Evolutionary conservation across 1,140 invertebrate genomes (phyloP), one percentile per base, ranked within the genome.

Genomic region (Ooceraea biroi): DNA sequence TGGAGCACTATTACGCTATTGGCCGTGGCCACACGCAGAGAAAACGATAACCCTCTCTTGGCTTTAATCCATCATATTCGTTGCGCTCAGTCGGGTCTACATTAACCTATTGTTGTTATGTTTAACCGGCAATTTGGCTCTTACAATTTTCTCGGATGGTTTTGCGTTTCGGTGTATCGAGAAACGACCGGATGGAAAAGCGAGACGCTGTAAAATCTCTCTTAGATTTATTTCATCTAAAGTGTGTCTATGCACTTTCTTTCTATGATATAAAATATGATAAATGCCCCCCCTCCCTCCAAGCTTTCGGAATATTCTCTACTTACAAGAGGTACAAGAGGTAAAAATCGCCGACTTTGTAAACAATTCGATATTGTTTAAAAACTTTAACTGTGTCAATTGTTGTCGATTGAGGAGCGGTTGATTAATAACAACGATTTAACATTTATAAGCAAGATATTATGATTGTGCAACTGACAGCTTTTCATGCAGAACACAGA

Each of bases 31-130:
- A 30, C 80, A 74, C 58, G 69, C 69, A 17, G 80, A 50, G 80
- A 60, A 44, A 48, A 50, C 7, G 71, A 73, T 72, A 46, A 58
- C 17, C 65, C 30, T 63, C 63, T 61, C 55, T 19, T 11, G 12
- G 41, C 57, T 65, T 83, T 73, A 50, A 61, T 83, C 46, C 30
- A 74, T 74, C 80, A 63, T 58, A 36, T 65, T 65, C 25, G 69
- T 48, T 19, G 58, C 57, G 48, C 61, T 36, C 14, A 41, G 1
- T 19, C 76, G 63, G 14, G 27, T 12, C 63, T 22, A 41, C 36
- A 57, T 69, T 25, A 58, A 69, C 17, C 50, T 36, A 27, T 17
- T n/a, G 60, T 8, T 44, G 36, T 76, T 68, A 57, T n/a, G 41
- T 66, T 66, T 44, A 48, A 36, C 7, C 30, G 27, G 19, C 60